phyloP scores from a whole-genome alignment of 2,113 vertebrate genomes.

The Passer montanus region DNA sequence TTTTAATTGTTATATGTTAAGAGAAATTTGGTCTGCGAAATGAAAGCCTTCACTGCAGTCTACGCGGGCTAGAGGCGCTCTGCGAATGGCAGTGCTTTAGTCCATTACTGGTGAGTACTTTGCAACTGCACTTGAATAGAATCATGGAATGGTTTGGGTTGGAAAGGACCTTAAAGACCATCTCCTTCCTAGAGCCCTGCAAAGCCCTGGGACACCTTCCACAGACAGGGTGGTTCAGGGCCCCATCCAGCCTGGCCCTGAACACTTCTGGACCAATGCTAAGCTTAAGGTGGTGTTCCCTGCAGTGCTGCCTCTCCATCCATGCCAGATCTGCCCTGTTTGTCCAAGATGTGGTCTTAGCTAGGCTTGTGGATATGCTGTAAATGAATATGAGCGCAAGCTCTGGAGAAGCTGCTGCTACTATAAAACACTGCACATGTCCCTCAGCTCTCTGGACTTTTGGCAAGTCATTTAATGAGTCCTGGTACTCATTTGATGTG shows the following conservation, averaged over 20 bases:
- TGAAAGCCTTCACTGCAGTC: not conserved
- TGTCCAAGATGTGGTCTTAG: accelerated
- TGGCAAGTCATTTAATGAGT: not conserved
- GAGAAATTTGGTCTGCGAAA: not conserved
- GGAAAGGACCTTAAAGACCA: not conserved
- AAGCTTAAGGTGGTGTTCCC: not conserved
- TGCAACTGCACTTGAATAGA: accelerated
- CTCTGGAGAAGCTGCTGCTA: not conserved
- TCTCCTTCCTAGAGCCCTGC: not conserved
- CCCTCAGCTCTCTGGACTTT: not conserved
- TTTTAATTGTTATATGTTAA: not conserved
- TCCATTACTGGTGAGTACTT: not conserved
- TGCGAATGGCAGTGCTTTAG: accelerated
- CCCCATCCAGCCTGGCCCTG: not conserved
- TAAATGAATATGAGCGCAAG: not conserved
- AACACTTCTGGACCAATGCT: not conserved
- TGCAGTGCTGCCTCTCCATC: not conserved
- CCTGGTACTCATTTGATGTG: not conserved
- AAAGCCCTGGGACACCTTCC: not conserved
- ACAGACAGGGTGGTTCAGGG: not conserved
- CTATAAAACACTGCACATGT: accelerated
- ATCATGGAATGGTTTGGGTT: not conserved
- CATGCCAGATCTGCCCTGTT: not conserved
- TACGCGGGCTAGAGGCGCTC: not conserved
- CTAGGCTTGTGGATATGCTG: not conserved